Evolutionary conservation across 2,113 vertebrate species (phyloP), one percentile per base, ranked within the genome.

Genomic region (Syngnathoides biaculeatus): DNA sequence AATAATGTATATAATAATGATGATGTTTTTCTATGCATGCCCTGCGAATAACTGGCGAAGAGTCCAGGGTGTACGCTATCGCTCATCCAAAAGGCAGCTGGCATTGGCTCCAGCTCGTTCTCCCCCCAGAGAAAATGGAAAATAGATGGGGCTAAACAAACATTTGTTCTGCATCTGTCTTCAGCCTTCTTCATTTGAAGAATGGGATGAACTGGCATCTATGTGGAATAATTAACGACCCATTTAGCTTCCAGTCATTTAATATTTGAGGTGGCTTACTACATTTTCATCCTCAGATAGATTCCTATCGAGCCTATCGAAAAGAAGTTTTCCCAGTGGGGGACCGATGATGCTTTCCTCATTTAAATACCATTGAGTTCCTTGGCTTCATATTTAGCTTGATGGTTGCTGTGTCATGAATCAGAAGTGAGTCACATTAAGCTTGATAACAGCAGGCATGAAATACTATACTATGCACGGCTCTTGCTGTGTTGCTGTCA

Each of bases 361-460:
- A 63, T 82, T 84, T 77, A 86, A 87, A 79, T 77, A 82, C 78
- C 84, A 78, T 72, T 86, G 80, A 77, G 82, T 75, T 76, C 64
- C 86, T 88, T 70, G 78, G 80, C 73, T 88, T 88, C 80, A 78
- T 80, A 80, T 84, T 85, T 64, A 79, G 73, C 77, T 60, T 47
- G 77, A 79, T 72, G 72, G 75, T 66, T 79, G 86, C 82, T 84
- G 72, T 75, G 79, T 84, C 83, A 85, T 84, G 82, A 89, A 79
- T 81, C 79, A 76, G 75, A 74, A 65, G 69, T 55, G 58, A 68
- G 75, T 50, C 26, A 45, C 73, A 64, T 79, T 79, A 74, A 67
- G 81, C 76, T 67, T 83, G 78, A 84, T 77, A 74, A 76, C 79
- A 65, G 48, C 69, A 53, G 79, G 71, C 70, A 58, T 40, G 0